A percentile compares a stretch with the other conserved stretches of the same genome.
Evolutionary conservation across 2,888 invertebrate genomes (phyloP).

Genomic region (Opisthograptis luteolata): DNA sequence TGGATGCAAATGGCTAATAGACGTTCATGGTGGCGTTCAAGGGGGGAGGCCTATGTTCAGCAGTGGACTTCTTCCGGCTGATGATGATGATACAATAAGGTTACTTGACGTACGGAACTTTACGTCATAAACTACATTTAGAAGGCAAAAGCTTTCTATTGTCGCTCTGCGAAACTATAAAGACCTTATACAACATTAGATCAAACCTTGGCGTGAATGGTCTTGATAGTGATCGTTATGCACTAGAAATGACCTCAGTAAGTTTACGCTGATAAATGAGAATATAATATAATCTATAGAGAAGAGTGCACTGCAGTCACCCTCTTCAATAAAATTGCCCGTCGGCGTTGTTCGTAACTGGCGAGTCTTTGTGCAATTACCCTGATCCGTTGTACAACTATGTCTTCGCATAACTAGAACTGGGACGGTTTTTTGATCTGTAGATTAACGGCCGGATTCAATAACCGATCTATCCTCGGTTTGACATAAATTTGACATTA

Average conservation of each 20-base stretch:
- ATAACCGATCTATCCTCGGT: too few species aligned
- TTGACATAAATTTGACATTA: too few species aligned
- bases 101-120: slow-evolving; percentile 1
- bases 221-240: slow-evolving; percentile 20
- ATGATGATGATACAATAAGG: slow-evolving; percentile 1
- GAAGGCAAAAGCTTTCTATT: slow-evolving; percentile 4
- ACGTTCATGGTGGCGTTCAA: too few species aligned
- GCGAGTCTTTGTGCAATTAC: too few species aligned
- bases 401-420: too few species aligned
- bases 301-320: slow-evolving; percentile 9
- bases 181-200: slow-evolving; percentile 1
- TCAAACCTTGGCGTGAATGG: slow-evolving; percentile 16
- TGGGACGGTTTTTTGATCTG: too few species aligned
- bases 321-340: not conserved
- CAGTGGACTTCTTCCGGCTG: too few species aligned
- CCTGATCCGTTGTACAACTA: too few species aligned
- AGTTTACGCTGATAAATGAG: slow-evolving; percentile 22
- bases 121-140: not conserved
- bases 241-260: slow-evolving; percentile 21
- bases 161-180: slow-evolving; percentile 8
- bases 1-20: too few species aligned
- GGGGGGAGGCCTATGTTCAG: too few species aligned
- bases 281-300: slow-evolving; percentile 14
- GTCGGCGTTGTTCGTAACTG: too few species aligned
- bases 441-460: too few species aligned